Conservation (phyloP, 2,113 vertebrate genomes). For the Progne subis region DNA sequence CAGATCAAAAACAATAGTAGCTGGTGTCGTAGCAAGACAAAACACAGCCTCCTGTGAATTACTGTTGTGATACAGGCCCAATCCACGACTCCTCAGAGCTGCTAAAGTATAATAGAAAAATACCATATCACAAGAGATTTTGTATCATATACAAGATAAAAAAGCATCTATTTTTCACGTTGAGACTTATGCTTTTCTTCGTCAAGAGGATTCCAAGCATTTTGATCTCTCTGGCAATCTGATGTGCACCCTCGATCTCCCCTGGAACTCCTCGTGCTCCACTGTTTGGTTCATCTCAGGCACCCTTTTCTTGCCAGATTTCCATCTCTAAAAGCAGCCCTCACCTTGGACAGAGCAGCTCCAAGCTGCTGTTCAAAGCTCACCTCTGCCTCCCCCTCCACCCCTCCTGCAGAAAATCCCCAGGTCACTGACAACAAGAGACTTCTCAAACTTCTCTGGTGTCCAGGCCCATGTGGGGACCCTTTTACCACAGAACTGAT, state of each 20-base stretch:
- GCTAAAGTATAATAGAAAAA: slow-evolving; percentile 22
- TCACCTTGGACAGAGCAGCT: background rate
- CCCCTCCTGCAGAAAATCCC: background rate
- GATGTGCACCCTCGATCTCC: background rate
- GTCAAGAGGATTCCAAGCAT: background rate
- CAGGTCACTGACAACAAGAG: background rate
- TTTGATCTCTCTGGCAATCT: background rate
- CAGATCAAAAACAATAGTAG: slow-evolving; percentile 71
- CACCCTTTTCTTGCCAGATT: background rate
- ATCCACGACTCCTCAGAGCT: slow-evolving; percentile 45
- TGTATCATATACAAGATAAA: slow-evolving; percentile 26
- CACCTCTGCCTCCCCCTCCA: background rate
- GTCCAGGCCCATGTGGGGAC: background rate
- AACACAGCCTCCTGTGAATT: slow-evolving; percentile 58
- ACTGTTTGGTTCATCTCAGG: background rate
- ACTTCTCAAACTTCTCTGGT: background rate
- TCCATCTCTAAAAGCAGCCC: background rate
- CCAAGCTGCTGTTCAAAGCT: background rate
- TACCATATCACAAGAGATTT: slow-evolving; percentile 34
- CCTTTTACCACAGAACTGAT: background rate
- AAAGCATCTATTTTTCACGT: slow-evolving; percentile 34
- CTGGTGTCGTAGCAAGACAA: slow-evolving; percentile 64
- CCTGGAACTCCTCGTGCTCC: background rate
- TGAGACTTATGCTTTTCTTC: background rate
- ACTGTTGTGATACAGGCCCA: slow-evolving; percentile 58